Evolutionary conservation across 2,888 invertebrate genomes (phyloP).

Genomic region (Halictus quadricinctus): DNA sequence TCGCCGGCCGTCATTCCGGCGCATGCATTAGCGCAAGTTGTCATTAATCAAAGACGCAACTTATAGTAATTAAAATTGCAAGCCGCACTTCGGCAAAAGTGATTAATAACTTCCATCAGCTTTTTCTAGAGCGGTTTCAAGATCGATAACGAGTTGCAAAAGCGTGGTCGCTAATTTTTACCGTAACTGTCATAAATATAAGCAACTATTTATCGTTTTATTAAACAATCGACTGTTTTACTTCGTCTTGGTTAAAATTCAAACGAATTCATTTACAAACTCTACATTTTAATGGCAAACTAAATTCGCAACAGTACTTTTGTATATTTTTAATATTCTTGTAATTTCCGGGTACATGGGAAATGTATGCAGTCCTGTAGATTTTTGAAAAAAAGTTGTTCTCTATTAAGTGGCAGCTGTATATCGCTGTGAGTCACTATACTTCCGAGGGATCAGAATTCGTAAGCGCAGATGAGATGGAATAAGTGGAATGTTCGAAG

Average conservation of each 20-base stretch:
- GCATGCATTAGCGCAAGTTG: slow-evolving; percentile 25
- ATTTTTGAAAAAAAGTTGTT: not conserved
- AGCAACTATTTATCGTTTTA: not conserved
- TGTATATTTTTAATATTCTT: no score
- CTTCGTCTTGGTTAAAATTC: no score
- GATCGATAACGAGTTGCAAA: slow-evolving; percentile 41
- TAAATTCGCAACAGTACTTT: no score
- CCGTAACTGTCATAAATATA: not conserved
- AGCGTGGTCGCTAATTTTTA: slow-evolving; percentile 7
- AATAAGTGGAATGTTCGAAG: not conserved
- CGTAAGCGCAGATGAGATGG: not conserved
- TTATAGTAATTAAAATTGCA: slow-evolving; percentile 50
- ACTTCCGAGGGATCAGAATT: not conserved
- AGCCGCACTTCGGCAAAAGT: slow-evolving; percentile 32
- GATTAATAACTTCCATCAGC: slow-evolving; percentile 54
- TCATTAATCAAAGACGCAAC: slow-evolving; percentile 39
- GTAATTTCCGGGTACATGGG: no score
- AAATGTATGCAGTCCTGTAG: no score
- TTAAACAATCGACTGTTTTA: no score
- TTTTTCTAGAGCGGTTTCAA: slow-evolving; percentile 26
- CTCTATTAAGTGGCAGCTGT: not conserved
- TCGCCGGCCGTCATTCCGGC: slow-evolving; percentile 14
- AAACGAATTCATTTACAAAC: not conserved
- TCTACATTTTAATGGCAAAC: no score
- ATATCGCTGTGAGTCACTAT: not conserved